Base-by-base conservation (phyloP, 35 echinoderm and acorn worm species). In the Heliocidaris tuberculata region DNA sequence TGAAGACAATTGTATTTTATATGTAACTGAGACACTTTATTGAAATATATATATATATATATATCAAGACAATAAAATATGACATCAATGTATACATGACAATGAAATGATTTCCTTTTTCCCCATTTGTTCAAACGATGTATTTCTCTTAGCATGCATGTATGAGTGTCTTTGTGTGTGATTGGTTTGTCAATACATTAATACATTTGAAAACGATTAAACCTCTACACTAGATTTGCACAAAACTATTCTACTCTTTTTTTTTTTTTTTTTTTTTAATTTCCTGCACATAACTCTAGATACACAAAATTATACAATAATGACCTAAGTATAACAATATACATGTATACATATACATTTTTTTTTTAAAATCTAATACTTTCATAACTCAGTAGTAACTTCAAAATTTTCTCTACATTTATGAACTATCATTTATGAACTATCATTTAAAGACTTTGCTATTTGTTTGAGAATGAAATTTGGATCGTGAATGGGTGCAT, bases 401-500 rank as follows among this genome's bases (percentile, higher is more conserved):
- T 50, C 9, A 50, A 50, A 4, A 50, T 50, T 86, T n/a, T n/a
- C 85, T n/a, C 31, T 86, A 86, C 85, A 86, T 86, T 86, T n/a
- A n/a, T n/a, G n/a, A n/a, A n/a, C n/a, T n/a, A n/a, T n/a, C n/a
- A n/a, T n/a, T n/a, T 15, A 86, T 86, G 85, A 24, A 7, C 85
- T 6, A 86, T 86, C 88, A 31, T 90, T 90, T 31, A 31, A 90
- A 35, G 88, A 31, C 47, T 90, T 90, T 17, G 88, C 30, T 35
- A 90, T 90, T 90, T 90, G 88, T 35, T 90, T 3, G 16, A 90
- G 88, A 90, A 90, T 90, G 88, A 90, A 48, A 35, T 31, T 48
- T 31, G 88, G 88, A 48, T 90, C 88, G 88, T 90, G 88, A 31
- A 90, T 90, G 88, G 88, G 88, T 31, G 88, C 21, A 17, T 86